A percentile compares a stretch with the other conserved stretches of the same genome.
These are phyloP conservation scores for Lacanobia wlatinum DNA, from an alignment of 2,888 invertebrate genomes.

Conservation along the genomic window DNA sequence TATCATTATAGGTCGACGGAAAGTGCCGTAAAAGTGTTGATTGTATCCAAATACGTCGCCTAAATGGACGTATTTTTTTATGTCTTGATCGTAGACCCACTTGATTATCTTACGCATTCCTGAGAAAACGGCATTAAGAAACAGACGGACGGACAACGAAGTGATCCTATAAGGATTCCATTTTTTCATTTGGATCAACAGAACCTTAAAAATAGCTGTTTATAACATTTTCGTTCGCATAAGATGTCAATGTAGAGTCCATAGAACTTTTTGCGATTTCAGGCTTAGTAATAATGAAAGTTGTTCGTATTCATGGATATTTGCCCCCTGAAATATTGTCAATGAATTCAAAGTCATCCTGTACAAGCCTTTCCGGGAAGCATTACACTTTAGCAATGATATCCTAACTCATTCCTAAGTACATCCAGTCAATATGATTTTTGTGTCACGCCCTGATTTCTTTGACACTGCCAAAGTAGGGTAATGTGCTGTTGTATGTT, in stretches of 20 bases:
- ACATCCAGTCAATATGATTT: conserved; percentile 42
- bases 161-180: background rate
- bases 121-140: no score
- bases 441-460: conserved; percentile 52
- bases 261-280: background rate
- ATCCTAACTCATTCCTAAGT: conserved; percentile 32
- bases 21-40: no score
- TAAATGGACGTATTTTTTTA: no score
- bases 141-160: no score
- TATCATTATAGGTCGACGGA: no score
- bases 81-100: no score
- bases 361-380: conserved; percentile 1
- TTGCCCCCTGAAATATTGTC: background rate
- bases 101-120: no score
- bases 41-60: no score
- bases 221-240: background rate
- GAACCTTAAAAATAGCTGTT: background rate
- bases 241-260: background rate
- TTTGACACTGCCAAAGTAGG: conserved; percentile 50
- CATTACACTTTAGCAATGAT: conserved; percentile 15
- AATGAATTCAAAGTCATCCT: background rate
- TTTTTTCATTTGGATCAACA: background rate
- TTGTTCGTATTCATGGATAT: conserved; percentile 2
- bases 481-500: conserved; percentile 53
- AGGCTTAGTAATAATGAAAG: background rate